Base-by-base conservation (phyloP, 2,113 vertebrate species). In the Solea senegalensis region DNA sequence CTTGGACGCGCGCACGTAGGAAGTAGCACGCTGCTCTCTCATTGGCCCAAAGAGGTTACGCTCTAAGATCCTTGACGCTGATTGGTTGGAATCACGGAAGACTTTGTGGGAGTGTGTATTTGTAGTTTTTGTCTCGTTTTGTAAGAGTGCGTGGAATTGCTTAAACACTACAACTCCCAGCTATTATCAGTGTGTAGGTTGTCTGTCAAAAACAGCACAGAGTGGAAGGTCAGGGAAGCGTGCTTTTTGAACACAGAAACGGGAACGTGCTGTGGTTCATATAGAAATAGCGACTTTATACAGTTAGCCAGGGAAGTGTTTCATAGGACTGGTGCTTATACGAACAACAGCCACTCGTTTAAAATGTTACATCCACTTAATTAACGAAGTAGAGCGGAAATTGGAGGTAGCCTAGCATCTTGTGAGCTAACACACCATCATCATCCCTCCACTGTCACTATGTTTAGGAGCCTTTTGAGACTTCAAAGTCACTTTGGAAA, bases 161-260 rank as follows among this genome's bases (percentile, higher is more conserved):
- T 8, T 0, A 5, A 14, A 62, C 79, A 93, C 91, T 91, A 90
- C 91, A 90, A 21, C 67, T 90, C 88, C 91, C 90, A 46, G 2
- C 3, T 11, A 0, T 8, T 5, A 1, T 12, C 7, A 6, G 0
- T 1, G 1, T 8, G 11, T 13, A 57, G 21, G 27, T 6, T 9
- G 13, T 27, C 59, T 60, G 73, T 76, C 57, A 74, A 48, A 14
- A 2, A 13, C 45, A 5, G 9, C 4, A 14, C 45, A 13, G 34
- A 34, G 14, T 14, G 12, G 45, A 48, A 48, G 45, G 45, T 48
- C 45, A 48, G 45, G 14, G 45, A 48, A 9, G 45, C 45, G 45
- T 48, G 45, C 11, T 48, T 45, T 45, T 45, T 48, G 9, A 48
- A 48, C 34, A 34, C 34, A 34, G 34, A 34, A 34, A 34, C 34